A percentile compares a stretch with the other conserved stretches of the same genome.
Conservation (phyloP, 2,888 invertebrate genomes). For the Tetanocera ferruginea region DNA sequence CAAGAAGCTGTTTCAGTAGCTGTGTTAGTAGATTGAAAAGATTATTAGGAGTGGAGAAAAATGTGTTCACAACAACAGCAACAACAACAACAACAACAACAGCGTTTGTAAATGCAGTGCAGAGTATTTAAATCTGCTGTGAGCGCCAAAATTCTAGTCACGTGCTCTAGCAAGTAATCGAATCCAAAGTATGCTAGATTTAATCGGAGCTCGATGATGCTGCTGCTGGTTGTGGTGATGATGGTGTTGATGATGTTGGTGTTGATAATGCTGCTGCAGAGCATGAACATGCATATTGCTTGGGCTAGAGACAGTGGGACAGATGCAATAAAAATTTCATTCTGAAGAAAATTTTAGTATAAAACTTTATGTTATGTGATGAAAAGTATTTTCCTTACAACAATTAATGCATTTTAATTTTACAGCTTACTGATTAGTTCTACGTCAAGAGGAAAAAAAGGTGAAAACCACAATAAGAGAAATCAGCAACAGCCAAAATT, state of each 20-base stretch:
- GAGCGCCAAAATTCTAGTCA: neutral
- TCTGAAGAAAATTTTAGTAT: neutral
- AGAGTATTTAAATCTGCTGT: neutral
- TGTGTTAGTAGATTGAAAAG: neutral
- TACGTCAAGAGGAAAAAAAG: neutral
- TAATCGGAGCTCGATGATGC: constrained; percentile 50
- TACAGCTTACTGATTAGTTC: neutral
- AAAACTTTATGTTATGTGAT: neutral
- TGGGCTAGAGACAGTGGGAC: neutral
- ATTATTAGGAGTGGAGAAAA: neutral
- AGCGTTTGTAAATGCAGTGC: neutral
- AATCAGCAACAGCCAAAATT: neutral
- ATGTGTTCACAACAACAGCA: neutral
- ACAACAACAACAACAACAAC: constrained; percentile 1
- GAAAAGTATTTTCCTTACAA: neutral
- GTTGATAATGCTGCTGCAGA: neutral
- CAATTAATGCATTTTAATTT: neutral
- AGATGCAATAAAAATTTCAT: neutral
- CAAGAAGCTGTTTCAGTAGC: neutral
- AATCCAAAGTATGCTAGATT: constrained; percentile 53
- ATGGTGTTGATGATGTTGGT: constrained; percentile 38
- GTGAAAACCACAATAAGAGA: too few species aligned
- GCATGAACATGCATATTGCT: neutral
- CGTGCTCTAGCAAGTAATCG: constrained; percentile 48
- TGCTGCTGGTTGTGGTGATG: constrained; percentile 36